Conservation (phyloP, 2,797 vertebrate genomes). For the Anomalospiza imberbis region DNA sequence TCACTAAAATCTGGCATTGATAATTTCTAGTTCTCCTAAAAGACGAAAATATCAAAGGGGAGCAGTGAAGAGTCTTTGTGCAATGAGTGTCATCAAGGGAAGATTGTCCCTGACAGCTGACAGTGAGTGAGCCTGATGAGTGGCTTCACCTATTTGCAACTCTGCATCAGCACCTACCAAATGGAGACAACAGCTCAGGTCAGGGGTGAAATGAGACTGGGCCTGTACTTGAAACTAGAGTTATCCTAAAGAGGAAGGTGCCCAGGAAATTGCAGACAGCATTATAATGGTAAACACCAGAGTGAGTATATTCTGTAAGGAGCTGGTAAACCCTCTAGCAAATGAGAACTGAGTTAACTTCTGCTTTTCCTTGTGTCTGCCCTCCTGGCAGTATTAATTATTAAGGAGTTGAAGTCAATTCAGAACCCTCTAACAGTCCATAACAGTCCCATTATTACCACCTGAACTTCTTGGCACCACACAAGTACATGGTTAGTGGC, state of each 20-base stretch:
- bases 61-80: not conserved
- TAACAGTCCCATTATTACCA: slow-evolving; percentile 7
- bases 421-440: not conserved
- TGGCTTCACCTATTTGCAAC: not conserved
- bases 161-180: not conserved
- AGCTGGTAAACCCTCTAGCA: not conserved
- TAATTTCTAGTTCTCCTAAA: not conserved
- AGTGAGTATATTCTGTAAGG: not conserved
- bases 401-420: not conserved
- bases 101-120: not conserved
- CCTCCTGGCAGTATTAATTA: slow-evolving; percentile 13
- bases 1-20: not conserved
- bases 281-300: not conserved
- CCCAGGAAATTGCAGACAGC: not conserved
- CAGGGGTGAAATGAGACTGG: not conserved
- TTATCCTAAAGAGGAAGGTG: not conserved
- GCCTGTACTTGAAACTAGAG: not conserved
- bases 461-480: not conserved
- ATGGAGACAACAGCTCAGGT: not conserved
- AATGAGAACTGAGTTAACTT: not conserved
- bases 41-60: not conserved
- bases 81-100: not conserved
- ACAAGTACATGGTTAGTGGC: not conserved
- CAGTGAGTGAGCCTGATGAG: not conserved
- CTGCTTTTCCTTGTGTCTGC: not conserved